These are phyloP conservation scores for Acipenser oxyrinchus DNA, from an alignment of 2,797 vertebrate genomes.

Conservation along the genomic window DNA sequence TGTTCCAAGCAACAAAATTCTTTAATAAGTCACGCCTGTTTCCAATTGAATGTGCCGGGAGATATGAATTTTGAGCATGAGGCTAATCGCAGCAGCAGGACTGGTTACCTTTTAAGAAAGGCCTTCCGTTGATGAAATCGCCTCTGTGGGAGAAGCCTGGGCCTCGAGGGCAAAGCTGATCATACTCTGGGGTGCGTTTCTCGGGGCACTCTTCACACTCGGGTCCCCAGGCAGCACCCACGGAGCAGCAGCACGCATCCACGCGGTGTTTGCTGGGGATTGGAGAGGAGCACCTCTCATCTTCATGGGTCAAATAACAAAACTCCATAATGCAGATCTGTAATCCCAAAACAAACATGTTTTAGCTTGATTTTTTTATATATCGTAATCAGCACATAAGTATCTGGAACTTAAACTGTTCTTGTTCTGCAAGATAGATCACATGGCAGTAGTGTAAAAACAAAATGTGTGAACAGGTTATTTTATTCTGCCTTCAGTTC, in stretches of 20 bases:
- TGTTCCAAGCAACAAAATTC: too few relatives aligned
- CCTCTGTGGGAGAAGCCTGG: slow-evolving; percentile 81
- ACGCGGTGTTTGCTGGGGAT: slow-evolving; percentile 79
- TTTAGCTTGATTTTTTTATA: too few relatives aligned
- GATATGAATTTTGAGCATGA: too few relatives aligned
- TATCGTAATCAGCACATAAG: too few relatives aligned
- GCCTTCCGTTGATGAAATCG: slow-evolving; percentile 83
- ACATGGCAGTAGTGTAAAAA: too few relatives aligned
- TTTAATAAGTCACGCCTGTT: too few relatives aligned
- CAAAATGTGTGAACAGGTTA: too few relatives aligned
- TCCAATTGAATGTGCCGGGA: too few relatives aligned
- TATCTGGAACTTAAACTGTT: too few relatives aligned
- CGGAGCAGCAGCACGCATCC: slow-evolving; percentile 92
- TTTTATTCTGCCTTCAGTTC: too few relatives aligned
- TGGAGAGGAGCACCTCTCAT: slow-evolving; percentile 76
- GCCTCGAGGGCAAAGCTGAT: slow-evolving; percentile 82
- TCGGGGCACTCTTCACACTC: slow-evolving; percentile 90
- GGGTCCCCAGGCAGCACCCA: slow-evolving; percentile 87
- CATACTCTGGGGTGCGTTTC: slow-evolving; percentile 63
- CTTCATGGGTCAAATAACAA: slow-evolving; percentile 82
- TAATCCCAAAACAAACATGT: not conserved
- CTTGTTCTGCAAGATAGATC: too few relatives aligned
- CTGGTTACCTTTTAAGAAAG: slow-evolving; percentile 85
- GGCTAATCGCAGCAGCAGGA: too few relatives aligned
- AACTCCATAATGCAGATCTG: slow-evolving; percentile 86